Percentiles rank a stretch among this genome's conserved stretches.
Conservation (phyloP, 2,113 vertebrate species). For the Perognathus longimembris region DNA sequence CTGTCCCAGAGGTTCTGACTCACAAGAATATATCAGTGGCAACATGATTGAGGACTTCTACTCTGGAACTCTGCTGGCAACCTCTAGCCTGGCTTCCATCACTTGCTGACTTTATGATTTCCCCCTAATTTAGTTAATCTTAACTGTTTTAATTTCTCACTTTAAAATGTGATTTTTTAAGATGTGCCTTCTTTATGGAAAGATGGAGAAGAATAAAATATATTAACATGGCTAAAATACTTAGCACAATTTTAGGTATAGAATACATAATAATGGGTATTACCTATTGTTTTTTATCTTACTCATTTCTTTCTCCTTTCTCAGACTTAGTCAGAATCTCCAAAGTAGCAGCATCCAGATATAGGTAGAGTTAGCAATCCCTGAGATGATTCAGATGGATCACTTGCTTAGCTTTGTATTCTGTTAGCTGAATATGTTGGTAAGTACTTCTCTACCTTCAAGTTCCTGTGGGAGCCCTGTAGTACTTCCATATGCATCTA, state of each 20-base stretch:
- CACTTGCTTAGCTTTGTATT: neutral
- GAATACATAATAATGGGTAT: neutral
- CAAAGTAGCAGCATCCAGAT: neutral
- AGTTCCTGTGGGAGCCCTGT: rapidly evolving
- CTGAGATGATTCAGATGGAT: neutral
- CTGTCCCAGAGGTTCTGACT: neutral
- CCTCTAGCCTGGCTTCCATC: neutral
- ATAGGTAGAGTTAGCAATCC: neutral
- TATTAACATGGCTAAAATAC: neutral
- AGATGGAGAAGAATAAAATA: neutral
- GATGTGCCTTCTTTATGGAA: neutral
- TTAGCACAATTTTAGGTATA: neutral
- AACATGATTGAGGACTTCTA: neutral
- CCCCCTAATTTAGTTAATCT: neutral
- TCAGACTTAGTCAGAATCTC: neutral
- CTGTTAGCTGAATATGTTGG: neutral
- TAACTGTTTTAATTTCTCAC: constrained; percentile 26
- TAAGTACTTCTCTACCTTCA: neutral
- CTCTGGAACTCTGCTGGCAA: neutral
- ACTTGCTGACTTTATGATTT: neutral
- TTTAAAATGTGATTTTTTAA: neutral
- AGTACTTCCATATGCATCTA: neutral
- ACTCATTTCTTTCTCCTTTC: neutral
- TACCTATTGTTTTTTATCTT: neutral
- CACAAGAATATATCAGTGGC: neutral